Conservation (phyloP, 2,888 invertebrate genomes). For the Salticus scenicus region DNA sequence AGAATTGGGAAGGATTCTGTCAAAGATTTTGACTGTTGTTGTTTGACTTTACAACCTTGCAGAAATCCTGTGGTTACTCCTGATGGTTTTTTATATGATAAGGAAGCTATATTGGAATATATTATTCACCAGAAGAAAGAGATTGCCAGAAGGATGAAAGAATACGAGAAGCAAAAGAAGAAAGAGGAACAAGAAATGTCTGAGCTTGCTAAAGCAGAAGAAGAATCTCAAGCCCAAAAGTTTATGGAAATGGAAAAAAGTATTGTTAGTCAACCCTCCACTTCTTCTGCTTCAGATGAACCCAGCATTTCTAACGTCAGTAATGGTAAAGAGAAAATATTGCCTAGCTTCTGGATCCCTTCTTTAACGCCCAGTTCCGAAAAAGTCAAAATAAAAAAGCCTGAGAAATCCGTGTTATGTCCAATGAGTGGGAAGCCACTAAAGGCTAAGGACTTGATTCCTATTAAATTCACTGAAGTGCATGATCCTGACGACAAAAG, state of each 20-base stretch:
- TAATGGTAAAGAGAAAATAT: slow-evolving; percentile 84
- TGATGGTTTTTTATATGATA: slow-evolving; percentile 96
- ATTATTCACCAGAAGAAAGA: slow-evolving; percentile 95
- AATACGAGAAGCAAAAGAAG: slow-evolving; percentile 90
- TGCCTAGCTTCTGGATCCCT: slow-evolving; percentile 98
- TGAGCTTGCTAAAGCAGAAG: slow-evolving; percentile 84
- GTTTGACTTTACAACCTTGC: slow-evolving; percentile 96
- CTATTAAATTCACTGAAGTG: slow-evolving; percentile 93
- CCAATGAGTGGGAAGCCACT: slow-evolving; percentile 90
- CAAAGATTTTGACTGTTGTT: slow-evolving; percentile 98
- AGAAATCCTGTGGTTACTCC: slow-evolving; percentile 91
- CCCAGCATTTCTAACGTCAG: slow-evolving; percentile 88
- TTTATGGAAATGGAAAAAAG: slow-evolving; percentile 90
- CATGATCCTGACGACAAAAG: slow-evolving; percentile 91
- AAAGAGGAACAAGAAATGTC: slow-evolving; percentile 83
- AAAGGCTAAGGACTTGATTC: slow-evolving; percentile 92
- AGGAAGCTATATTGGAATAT: slow-evolving; percentile 96
- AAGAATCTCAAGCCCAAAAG: slow-evolving; percentile 84
- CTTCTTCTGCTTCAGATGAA: slow-evolving; percentile 70
- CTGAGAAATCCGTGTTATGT: slow-evolving; percentile 86
- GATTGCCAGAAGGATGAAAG: slow-evolving; percentile 90
- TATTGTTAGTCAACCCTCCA: slow-evolving; percentile 36
- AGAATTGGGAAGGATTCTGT: slow-evolving; percentile 95
- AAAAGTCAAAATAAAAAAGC: slow-evolving; percentile 83
- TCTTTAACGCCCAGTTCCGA: slow-evolving; percentile 92